Conservation (phyloP, 2,113 vertebrate genomes). For the Mus musculus region GRCm39 chrX:159254001-159254500, state of each 20-base stretch:
- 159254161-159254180: background rate
- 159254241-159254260: constrained; percentile 12
- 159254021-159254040: background rate
- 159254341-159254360: background rate
- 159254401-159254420: constrained; percentile 27
- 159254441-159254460: constrained; percentile 50
- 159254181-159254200: background rate
- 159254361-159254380: constrained; percentile 34
- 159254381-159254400: background rate
- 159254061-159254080: background rate
- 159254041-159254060: background rate
- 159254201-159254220: constrained; percentile 26
- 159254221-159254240: constrained; percentile 49
- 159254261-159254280: constrained; percentile 24
- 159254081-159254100: background rate
- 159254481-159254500: constrained; percentile 57
- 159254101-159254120: background rate
- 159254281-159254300: background rate
- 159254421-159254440: background rate
- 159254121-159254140: background rate
- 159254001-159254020: constrained; percentile 11
- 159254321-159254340: background rate
- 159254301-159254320: constrained; percentile 28
- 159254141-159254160: constrained; percentile 3
- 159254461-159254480: constrained; percentile 14